Base-by-base conservation (phyloP, 2,113 vertebrate genomes). In the Oreochromis spilurus region DNA sequence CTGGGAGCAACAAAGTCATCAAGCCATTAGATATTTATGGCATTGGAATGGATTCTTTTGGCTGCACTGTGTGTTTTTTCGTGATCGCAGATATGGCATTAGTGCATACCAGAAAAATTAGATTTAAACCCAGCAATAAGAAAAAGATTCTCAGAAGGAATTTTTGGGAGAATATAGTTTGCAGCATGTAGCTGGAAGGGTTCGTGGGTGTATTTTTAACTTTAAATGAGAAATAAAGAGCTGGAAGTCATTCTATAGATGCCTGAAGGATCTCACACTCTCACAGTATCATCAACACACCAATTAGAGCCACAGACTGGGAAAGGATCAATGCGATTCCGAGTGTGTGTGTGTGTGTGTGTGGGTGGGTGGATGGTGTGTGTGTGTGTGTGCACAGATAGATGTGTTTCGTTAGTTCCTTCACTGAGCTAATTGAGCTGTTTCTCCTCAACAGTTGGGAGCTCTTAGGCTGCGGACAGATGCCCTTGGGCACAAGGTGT, bases 381-480 rank as follows among this genome's bases (percentile, higher is more conserved):
- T 48, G 89, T 72, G 89, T 83, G 90, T 84, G 82, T 90, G 89
- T 88, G 86, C 83, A 77, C 86, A 90, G 92, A 89, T 92, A 93
- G 93, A 95, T 93, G 92, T 93, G 91, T 92, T 95, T 94, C 58
- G 88, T 92, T 92, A 94, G 95, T 88, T 92, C 86, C 94, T 93
- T 91, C 85, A 89, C 93, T 75, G 90, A 92, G 92, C 91, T 96
- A 96, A 96, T 96, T 96, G 95, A 96, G 94, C 93, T 95, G 94
- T 96, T 95, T 96, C 94, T 95, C 89, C 89, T 95, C 95, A 94
- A 94, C 95, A 95, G 94, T 96, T 96, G 92, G 95, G 94, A 94
- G 92, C 95, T 96, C 91, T 95, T 94, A 95, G 93, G 86, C 95
- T 94, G 93, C 29, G 93, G 95, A 95, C 94, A 95, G 93, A 96